Percentiles rank a stretch among this genome's conserved stretches.
phyloP scores from a whole-genome alignment of 2,113 vertebrate species.

The Indri indri region DNA sequence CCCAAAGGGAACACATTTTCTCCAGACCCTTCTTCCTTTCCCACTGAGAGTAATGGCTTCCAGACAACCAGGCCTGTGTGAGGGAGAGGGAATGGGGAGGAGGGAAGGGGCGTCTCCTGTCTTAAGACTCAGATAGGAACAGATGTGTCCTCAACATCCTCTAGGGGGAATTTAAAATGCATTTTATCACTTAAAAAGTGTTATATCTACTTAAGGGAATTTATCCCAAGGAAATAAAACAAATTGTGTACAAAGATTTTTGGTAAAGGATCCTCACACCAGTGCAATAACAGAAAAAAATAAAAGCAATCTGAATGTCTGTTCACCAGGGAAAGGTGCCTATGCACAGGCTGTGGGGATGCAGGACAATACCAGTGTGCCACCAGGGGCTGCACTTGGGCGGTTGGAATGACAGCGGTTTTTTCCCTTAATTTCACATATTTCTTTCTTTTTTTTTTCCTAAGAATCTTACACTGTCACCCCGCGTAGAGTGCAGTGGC shows the following conservation, averaged over 20 bases:
- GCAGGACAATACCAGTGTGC: accelerated
- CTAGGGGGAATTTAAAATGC: neutral
- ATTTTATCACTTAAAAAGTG: neutral
- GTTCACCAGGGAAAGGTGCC: neutral
- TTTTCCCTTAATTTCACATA: neutral
- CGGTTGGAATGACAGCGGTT: accelerated
- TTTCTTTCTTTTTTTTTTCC: neutral
- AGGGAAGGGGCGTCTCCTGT: neutral
- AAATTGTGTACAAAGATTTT: neutral
- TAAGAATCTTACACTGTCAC: neutral
- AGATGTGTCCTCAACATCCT: neutral
- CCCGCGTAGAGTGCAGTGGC: neutral
- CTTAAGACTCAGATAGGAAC: neutral
- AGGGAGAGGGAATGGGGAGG: neutral
- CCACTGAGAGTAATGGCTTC: neutral
- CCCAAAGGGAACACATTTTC: neutral
- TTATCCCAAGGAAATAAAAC: neutral
- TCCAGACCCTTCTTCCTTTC: neutral
- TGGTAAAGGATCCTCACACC: neutral
- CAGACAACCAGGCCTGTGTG: neutral
- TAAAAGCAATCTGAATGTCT: neutral
- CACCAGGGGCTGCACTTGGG: accelerated
- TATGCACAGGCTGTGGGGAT: neutral
- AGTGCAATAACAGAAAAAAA: neutral
- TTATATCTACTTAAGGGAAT: neutral